These are phyloP conservation scores for Micrasema minimum DNA, from an alignment of 1,140 invertebrate genomes.

Conservation along the genomic window DNA sequence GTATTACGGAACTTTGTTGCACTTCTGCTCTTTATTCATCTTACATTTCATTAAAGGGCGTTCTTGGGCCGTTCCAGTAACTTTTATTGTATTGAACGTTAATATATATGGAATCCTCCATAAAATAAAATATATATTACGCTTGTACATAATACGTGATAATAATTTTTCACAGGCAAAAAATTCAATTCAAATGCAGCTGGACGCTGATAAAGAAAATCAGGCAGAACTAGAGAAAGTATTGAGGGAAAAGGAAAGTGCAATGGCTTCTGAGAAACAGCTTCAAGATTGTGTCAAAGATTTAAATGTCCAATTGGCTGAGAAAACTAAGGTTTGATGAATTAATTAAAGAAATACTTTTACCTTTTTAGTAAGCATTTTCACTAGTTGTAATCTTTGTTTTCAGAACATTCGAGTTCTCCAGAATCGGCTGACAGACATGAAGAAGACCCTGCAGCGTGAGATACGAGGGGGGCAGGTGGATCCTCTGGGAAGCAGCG, in stretches of 20 bases:
- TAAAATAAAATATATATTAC: too few species aligned
- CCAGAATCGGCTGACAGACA: constrained; percentile 85
- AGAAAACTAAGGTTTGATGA: constrained; percentile 61
- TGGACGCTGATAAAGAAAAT: constrained; percentile 39
- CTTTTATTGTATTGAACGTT: too few species aligned
- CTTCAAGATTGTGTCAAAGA: constrained; percentile 50
- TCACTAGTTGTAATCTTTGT: too few species aligned
- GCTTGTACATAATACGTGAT: too few species aligned
- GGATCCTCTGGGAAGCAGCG: constrained; percentile 59
- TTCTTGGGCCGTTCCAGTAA: too few species aligned
- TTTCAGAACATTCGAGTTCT: constrained; percentile 86
- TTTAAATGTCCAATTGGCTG: constrained; percentile 47
- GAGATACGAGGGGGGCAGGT: constrained; percentile 75
- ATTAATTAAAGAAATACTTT: background rate
- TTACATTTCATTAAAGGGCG: too few species aligned
- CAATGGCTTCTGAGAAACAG: constrained; percentile 43
- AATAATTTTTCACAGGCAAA: constrained; percentile 37
- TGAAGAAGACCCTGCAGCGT: constrained; percentile 90
- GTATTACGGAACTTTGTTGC: constrained; percentile 51
- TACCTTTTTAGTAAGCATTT: too few species aligned
- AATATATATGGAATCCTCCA: too few species aligned
- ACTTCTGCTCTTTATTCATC: background rate
- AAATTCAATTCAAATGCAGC: constrained; percentile 29
- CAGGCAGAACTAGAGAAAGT: constrained; percentile 45
- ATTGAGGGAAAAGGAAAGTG: constrained; percentile 44